phyloP scores from a whole-genome alignment of 2,797 vertebrate genomes.

The Mallotus villosus region DNA sequence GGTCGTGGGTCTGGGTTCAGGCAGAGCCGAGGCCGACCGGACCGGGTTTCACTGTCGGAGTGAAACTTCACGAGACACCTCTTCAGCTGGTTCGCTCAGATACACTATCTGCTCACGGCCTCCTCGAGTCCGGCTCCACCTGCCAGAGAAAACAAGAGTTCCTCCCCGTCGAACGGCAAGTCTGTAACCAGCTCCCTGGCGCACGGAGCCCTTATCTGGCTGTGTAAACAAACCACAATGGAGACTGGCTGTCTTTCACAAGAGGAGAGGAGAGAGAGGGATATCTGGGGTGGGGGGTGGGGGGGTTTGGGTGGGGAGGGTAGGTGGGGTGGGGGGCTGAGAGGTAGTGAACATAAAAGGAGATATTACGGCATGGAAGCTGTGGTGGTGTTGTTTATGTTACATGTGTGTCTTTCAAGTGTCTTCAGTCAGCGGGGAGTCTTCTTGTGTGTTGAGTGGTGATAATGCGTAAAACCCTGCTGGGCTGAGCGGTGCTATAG shows the following conservation, averaged over 20 bases:
- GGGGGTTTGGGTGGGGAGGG: no score
- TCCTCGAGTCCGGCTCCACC: not conserved
- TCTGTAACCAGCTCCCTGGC: slow-evolving; percentile 35
- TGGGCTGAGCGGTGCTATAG: slow-evolving; percentile 10
- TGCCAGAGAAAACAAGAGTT: slow-evolving; percentile 49
- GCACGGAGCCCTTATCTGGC: slow-evolving; percentile 44
- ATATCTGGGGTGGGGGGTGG: slow-evolving; percentile 3
- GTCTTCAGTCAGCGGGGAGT: slow-evolving; percentile 14
- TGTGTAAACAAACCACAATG: slow-evolving; percentile 45
- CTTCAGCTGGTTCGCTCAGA: not conserved
- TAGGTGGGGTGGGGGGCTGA: not conserved
- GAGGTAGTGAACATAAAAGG: slow-evolving; percentile 19
- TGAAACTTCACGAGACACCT: not conserved
- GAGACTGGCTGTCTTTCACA: slow-evolving; percentile 30
- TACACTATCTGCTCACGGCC: slow-evolving; percentile 2
- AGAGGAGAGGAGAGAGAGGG: slow-evolving; percentile 29
- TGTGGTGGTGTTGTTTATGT: slow-evolving; percentile 40
- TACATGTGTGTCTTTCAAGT: slow-evolving; percentile 17
- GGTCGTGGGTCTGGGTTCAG: not conserved
- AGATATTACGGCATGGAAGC: slow-evolving; percentile 25
- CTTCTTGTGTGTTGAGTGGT: slow-evolving; percentile 29
- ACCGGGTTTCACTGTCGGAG: not conserved
- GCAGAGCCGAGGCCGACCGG: no score
- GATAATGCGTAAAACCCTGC: slow-evolving; percentile 48
- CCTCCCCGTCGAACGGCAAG: slow-evolving; percentile 14